These are phyloP conservation scores for Lepus townsendii DNA, from an alignment of 2,797 vertebrate species.

Conservation along the genomic window DNA sequence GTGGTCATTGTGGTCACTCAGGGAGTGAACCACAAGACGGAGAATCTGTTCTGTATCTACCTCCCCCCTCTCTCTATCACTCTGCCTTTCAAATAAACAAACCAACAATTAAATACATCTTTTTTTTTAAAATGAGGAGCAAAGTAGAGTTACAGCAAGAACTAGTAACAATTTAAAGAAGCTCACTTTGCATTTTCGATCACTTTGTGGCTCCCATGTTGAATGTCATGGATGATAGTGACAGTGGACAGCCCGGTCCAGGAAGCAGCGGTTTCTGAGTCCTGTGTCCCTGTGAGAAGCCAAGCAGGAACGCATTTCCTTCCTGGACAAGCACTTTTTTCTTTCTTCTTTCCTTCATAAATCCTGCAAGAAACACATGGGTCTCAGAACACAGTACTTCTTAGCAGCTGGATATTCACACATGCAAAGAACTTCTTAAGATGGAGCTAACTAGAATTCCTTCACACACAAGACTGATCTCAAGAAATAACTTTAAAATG, in stretches of 20 bases:
- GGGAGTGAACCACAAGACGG: too few relatives aligned
- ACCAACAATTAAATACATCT: too few relatives aligned
- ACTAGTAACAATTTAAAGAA: conserved; percentile 34
- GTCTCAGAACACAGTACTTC: background rate
- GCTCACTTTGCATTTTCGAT: background rate
- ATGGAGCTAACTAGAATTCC: conserved; percentile 23
- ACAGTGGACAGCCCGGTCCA: background rate
- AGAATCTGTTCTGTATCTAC: too few relatives aligned
- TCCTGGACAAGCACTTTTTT: background rate
- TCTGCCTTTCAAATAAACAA: too few relatives aligned
- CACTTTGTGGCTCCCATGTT: background rate
- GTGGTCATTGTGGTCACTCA: too few relatives aligned
- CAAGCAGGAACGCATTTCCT: background rate
- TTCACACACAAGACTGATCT: conserved; percentile 10
- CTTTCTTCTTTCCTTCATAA: conserved; percentile 22
- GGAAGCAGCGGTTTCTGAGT: background rate
- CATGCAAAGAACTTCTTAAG: conserved; percentile 10
- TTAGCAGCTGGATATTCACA: background rate
- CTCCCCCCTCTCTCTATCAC: too few relatives aligned
- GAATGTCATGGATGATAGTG: background rate
- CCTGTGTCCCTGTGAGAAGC: background rate
- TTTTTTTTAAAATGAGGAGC: background rate
- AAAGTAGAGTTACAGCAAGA: conserved; percentile 58
- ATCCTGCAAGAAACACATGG: background rate
- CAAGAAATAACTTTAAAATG: conserved; percentile 28